phyloP scores from a whole-genome alignment of 2,888 invertebrate species.

The Artemia sinica region DNA sequence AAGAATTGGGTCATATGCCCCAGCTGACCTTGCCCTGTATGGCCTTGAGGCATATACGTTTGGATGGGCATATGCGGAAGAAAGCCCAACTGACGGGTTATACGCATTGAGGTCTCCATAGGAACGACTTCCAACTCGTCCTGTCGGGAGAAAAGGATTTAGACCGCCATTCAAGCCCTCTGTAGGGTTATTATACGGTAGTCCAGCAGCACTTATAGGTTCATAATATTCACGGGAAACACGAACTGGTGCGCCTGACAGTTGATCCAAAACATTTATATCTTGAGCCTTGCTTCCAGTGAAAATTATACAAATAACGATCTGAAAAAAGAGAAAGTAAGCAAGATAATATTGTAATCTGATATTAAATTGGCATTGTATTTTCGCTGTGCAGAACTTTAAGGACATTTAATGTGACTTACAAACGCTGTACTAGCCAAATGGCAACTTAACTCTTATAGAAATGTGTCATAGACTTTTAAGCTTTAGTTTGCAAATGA shows the following conservation, averaged over 20 bases:
- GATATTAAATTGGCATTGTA: no score
- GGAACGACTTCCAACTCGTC: background rate
- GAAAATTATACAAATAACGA: background rate
- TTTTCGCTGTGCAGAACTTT: no score
- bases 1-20: no score
- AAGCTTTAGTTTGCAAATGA: no score
- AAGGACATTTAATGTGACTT: no score
- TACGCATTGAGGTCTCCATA: background rate
- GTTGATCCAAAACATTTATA: background rate
- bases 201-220: constrained; percentile 3
- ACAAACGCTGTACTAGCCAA: no score
- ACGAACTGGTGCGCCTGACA: background rate
- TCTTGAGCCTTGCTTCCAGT: background rate
- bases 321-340: no score
- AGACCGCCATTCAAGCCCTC: constrained; percentile 5
- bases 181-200: background rate
- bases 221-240: background rate
- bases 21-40: background rate
- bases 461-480: no score
- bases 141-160: constrained; percentile 5
- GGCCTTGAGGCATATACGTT: constrained; percentile 8
- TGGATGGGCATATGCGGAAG: background rate
- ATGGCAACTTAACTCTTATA: no score
- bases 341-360: no score
- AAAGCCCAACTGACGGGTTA: constrained; percentile 3